Percentiles rank a stretch among this genome's conserved stretches.
Evolutionary conservation across 2,113 vertebrate species (phyloP).

Genomic region (Lucifuga dentata): DNA sequence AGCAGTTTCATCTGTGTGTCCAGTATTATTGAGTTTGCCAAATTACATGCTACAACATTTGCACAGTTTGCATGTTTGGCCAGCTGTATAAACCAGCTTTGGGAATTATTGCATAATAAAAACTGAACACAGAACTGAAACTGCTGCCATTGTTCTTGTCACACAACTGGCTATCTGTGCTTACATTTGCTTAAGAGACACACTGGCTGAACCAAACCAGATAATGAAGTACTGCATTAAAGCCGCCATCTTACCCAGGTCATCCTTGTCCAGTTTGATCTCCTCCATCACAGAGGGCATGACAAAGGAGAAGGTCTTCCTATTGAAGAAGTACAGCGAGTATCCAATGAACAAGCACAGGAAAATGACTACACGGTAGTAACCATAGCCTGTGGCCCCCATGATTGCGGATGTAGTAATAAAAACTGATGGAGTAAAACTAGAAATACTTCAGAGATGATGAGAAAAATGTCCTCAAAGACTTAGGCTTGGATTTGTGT

Average conservation of each 20-base stretch:
- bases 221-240: no score
- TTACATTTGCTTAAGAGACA: neutral
- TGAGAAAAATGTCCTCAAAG: neutral
- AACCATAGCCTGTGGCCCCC: slow-evolving; percentile 84
- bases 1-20: neutral
- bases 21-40: neutral
- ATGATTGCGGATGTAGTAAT: slow-evolving; percentile 66
- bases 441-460: neutral
- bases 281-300: slow-evolving; percentile 96
- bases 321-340: slow-evolving; percentile 95
- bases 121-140: no score
- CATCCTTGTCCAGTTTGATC: slow-evolving; percentile 93
- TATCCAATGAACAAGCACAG: slow-evolving; percentile 93
- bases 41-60: neutral
- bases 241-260: slow-evolving; percentile 87
- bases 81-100: neutral
- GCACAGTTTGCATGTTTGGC: neutral
- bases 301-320: slow-evolving; percentile 97
- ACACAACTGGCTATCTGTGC: neutral
- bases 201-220: neutral
- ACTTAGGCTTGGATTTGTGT: no score
- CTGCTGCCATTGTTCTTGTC: no score
- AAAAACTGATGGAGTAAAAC: neutral
- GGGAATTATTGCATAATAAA: neutral
- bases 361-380: slow-evolving; percentile 89